Conservation (phyloP, 1,140 invertebrate genomes). For the Planococcus citri region DNA sequence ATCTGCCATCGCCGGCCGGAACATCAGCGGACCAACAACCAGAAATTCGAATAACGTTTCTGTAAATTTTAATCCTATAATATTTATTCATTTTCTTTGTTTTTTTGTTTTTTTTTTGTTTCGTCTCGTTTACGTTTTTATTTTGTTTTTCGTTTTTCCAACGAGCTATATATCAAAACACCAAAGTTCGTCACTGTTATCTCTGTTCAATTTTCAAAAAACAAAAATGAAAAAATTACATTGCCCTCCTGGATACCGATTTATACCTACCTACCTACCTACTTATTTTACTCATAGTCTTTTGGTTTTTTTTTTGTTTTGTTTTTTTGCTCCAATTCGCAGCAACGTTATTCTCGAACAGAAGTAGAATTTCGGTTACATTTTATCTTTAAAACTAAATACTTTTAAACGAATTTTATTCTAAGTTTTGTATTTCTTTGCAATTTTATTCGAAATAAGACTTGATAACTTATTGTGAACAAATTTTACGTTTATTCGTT, state of each 20-base stretch:
- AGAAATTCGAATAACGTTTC: slow-evolving; percentile 32
- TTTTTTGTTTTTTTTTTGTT: not conserved
- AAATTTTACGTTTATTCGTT: slow-evolving; percentile 1
- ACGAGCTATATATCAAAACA: not conserved
- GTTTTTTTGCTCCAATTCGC: too few species aligned
- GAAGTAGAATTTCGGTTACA: not conserved
- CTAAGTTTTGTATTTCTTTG: not conserved
- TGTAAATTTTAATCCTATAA: slow-evolving; percentile 26
- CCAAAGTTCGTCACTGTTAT: not conserved
- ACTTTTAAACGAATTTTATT: not conserved
- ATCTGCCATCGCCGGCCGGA: slow-evolving; percentile 28
- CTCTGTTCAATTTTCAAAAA: too few species aligned
- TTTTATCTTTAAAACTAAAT: not conserved
- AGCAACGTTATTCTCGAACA: too few species aligned
- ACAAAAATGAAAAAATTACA: too few species aligned
- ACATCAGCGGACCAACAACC: slow-evolving; percentile 29
- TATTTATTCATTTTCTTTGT: not conserved
- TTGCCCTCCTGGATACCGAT: too few species aligned
- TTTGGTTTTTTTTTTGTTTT: too few species aligned
- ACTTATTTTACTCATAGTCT: too few species aligned
- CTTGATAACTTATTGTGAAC: slow-evolving; percentile 1
- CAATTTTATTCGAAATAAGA: slow-evolving; percentile 4
- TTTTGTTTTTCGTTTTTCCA: slow-evolving; percentile 4
- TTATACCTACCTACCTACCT: too few species aligned
- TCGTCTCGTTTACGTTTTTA: not conserved